Base-by-base conservation (phyloP, 2,113 vertebrate genomes). In the Hucho hucho region DNA sequence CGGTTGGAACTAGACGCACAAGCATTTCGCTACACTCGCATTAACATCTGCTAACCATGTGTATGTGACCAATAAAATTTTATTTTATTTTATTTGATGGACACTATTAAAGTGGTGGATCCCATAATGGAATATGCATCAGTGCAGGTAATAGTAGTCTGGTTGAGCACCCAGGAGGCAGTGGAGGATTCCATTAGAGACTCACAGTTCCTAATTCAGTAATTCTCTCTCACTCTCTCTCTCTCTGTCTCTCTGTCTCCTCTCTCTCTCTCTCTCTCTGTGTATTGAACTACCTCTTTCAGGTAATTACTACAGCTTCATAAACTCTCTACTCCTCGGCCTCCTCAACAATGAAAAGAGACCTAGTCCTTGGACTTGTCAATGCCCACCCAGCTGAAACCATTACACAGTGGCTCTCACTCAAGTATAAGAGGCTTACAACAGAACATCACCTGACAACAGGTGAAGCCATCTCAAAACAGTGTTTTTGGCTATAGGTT, bases 111-210 rank as follows among this genome's bases (percentile, higher is more conserved):
- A 93, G 94, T 81, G 90, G 90, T 93, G 91, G 92, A 88, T 90
- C 88, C 93, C 87, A 93, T 96, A 96, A 96, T 96, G 92, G 94
- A 94, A 95, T 94, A 93, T 95, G 95, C 96, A 96, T 96, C 95
- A 95, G 94, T 93, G 92, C 95, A 95, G 94, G 94, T 96, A 95
- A 96, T 95, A 95, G 94, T 91, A 95, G 95, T 95, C 95, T 95
- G 92, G 89, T 84, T 86, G 92, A 95, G 93, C 93, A 92, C 94
- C 93, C 93, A 84, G 92, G 9, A 43, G 37, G 37, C 37, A 43
- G 93, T 88, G 90, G 91, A 94, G 94, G 93, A 95, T 95, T 96
- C 94, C 93, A 96, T 97, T 96, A 95, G 93, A 93, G 91, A 11
- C 79, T 88, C 92, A 92, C 24, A 95, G 94, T 95, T 96, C 95